phyloP scores from a whole-genome alignment of 1,140 invertebrate genomes.

The Caenorhabditis elegans region WBcel235 BX284603.4:5940501-5941000 shows the following conservation, averaged over 20 bases:
- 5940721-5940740: background rate
- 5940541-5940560: too few species aligned
- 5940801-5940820: background rate
- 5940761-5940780: too few species aligned
- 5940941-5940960: background rate
- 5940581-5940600: slow-evolving; percentile 8
- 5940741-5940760: too few species aligned
- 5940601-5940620: background rate
- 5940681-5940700: background rate
- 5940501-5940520: too few species aligned
- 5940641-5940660: background rate
- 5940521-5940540: too few species aligned
- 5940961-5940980: background rate
- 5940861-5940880: too few species aligned
- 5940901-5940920: background rate
- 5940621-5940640: background rate
- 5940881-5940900: background rate
- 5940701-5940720: slow-evolving; percentile 1
- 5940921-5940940: too few species aligned
- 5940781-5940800: background rate
- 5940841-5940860: too few species aligned
- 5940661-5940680: background rate
- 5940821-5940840: too few species aligned
- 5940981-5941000: slow-evolving; percentile 67
- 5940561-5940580: background rate